Evolutionary conservation across 2,888 invertebrate species (phyloP), one percentile per base, ranked within the genome.

Genomic region (Xestia xanthographa): DNA sequence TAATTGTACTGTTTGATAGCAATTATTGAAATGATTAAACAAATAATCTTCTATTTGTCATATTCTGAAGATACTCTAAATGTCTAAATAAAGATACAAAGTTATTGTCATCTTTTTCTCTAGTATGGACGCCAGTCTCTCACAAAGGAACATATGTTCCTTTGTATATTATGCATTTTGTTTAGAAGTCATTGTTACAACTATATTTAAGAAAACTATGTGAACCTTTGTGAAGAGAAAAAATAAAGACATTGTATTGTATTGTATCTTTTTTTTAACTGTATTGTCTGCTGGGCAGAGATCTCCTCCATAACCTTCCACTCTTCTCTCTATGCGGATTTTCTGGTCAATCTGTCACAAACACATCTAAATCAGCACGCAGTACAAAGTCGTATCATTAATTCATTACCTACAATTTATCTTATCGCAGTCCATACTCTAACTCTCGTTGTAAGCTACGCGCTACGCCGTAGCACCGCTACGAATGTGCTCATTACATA

Each of bases 401-500:
- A 12, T 34, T 60, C 41, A 48, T 45, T 65, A 45, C n/a, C 53
- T 58, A 63, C 41, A n/a, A n/a, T 41, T 41, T 41, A 14, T 34
- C 29, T 58, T 29, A 60, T 14, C 34, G 9, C n/a, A 38, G 12
- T 50, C 11, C 4, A 14, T 29, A 6, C 12, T n/a, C 5, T 38
- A 20, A 66, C 34, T n/a, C 12, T 26, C 56, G n/a, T 14, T 65
- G 20, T 71, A 45, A 43, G 48, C 83, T 79, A 72, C 58, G 67
- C 48, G 72, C 79, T 78, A 78, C 75, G 60, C 48, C 63, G 72
- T 84, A 81, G 85, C 66, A 77, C 22, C 6, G 77, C 68, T 83
- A 84, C 83, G 70, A 84, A 77, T 74, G 77, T 69, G 50, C 74
- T 81, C 66, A 70, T 83, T 77, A 73, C 60, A 50, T 72, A 69